A percentile compares a stretch with the other conserved stretches of the same genome.
Conservation (phyloP, 2,113 vertebrate genomes). For the Macrotis lagotis region DNA sequence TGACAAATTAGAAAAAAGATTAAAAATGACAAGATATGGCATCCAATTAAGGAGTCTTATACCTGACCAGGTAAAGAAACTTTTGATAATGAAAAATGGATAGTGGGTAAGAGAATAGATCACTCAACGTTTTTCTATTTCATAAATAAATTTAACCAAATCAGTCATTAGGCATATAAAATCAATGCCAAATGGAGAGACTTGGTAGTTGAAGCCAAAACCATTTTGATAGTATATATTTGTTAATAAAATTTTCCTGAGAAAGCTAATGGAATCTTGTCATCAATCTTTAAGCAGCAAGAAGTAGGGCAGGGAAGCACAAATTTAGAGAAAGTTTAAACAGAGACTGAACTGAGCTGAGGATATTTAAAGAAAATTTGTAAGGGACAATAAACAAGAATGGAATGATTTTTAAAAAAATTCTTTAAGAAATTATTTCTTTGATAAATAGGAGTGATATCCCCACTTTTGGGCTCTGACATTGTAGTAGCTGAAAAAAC, state of each 20-base stretch:
- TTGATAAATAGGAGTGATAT: background rate
- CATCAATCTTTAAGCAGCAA: background rate
- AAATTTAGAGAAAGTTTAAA: background rate
- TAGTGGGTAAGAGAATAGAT: background rate
- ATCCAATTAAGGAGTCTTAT: background rate
- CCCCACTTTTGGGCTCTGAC: background rate
- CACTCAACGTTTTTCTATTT: background rate
- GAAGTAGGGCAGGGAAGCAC: background rate
- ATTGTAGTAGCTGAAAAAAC: background rate
- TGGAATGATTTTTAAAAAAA: background rate
- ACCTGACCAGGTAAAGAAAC: background rate
- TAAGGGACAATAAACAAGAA: background rate
- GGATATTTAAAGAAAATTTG: background rate
- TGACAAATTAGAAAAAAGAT: background rate
- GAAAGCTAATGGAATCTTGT: background rate
- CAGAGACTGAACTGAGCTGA: background rate
- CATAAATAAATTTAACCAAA: background rate
- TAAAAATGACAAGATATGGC: background rate
- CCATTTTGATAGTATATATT: background rate
- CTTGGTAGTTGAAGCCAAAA: background rate
- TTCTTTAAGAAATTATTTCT: background rate
- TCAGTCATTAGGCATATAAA: background rate
- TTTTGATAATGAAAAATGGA: background rate
- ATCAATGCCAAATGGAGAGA: background rate
- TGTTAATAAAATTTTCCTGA: background rate